Evolutionary conservation across 2,888 invertebrate species (phyloP), one percentile per base, ranked within the genome.

Genomic region (Dioctria linearis): DNA sequence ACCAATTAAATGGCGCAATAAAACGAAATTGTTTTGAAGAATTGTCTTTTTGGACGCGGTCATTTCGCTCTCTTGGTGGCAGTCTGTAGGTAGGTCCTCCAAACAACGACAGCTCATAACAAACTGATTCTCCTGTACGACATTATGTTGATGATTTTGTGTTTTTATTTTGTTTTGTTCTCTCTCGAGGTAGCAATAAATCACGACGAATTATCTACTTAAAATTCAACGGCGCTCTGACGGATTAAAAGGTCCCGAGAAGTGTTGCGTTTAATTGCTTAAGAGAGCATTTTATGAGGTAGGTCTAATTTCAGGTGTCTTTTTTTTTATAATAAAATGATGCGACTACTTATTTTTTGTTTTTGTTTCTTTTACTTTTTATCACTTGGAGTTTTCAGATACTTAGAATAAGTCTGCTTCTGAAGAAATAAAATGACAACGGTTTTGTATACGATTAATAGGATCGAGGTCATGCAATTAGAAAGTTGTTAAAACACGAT

Each of bases 221-320:
- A 75, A 59, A 75, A 57, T 59, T 75, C 59, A 59, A 37, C 54
- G 42, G 42, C 59, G 73, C 73, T 57, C 73, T 75, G 73, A 75
- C 73, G 73, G 73, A 75, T 75, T 75, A 69, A 69, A 51, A 37
- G 69, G 51, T 69, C 69, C 43, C 69, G 51, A 69, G 69, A 69
- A 69, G 69, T 69, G 69, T 69, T 69, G 69, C 69, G 51, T 69
- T 69, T 69, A 69, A 69, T 69, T 69, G 69, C 54, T 54, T 37
- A 51, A 51, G 69, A 69, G 51, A 51, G 49, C 51, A 51, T 39
- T 69, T 69, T 51, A 69, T 51, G 54, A 11, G 69, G 51, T 51
- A 69, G 25, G 51, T 69, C 69, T 51, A 69, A 69, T 69, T 67
- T 69, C 49, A 69, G 69, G 51, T 54, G 69, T 51, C n/a, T n/a